A percentile compares a stretch with the other conserved stretches of the same genome.
These are phyloP conservation scores for Synergus itoensis DNA, from an alignment of 2,888 invertebrate species.

Conservation along the genomic window DNA sequence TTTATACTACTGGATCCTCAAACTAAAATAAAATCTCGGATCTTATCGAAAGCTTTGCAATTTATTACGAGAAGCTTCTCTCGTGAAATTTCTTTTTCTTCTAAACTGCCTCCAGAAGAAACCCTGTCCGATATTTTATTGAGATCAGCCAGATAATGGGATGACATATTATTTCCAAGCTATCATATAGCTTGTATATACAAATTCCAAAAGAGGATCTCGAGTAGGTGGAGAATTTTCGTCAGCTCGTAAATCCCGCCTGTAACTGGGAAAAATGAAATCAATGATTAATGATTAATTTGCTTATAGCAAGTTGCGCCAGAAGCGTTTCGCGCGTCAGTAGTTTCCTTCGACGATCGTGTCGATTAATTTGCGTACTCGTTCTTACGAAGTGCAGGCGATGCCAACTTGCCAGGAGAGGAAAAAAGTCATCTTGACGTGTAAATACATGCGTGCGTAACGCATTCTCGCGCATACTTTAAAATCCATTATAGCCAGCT, in stretches of 20 bases:
- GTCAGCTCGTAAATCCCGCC: not conserved
- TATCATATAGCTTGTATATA: not conserved
- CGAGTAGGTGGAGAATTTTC: not conserved
- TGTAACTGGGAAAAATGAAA: constrained; percentile 11
- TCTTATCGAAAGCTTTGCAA: constrained; percentile 39
- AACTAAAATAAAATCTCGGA: constrained; percentile 29
- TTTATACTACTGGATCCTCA: not conserved
- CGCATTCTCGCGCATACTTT: constrained; percentile 31
- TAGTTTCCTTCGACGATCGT: not conserved
- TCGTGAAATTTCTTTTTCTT: constrained; percentile 16
- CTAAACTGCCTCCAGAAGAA: constrained; percentile 29
- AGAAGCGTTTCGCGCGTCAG: constrained; percentile 7
- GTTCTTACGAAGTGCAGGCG: constrained; percentile 15
- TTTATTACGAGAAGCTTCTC: constrained; percentile 36
- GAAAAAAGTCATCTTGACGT: constrained; percentile 19
- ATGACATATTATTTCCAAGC: constrained; percentile 33
- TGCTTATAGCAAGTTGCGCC: not conserved
- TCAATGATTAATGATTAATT: not conserved
- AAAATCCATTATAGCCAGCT: constrained; percentile 39
- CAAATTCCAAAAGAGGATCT: not conserved
- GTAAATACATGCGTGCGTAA: constrained; percentile 24
- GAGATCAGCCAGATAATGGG: constrained; percentile 25
- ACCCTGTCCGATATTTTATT: constrained; percentile 32
- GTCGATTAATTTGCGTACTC: constrained; percentile 19
- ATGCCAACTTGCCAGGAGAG: not conserved